Conservation (phyloP, 2,797 vertebrate species). For the Gymnoscopelus microlampas region DNA sequence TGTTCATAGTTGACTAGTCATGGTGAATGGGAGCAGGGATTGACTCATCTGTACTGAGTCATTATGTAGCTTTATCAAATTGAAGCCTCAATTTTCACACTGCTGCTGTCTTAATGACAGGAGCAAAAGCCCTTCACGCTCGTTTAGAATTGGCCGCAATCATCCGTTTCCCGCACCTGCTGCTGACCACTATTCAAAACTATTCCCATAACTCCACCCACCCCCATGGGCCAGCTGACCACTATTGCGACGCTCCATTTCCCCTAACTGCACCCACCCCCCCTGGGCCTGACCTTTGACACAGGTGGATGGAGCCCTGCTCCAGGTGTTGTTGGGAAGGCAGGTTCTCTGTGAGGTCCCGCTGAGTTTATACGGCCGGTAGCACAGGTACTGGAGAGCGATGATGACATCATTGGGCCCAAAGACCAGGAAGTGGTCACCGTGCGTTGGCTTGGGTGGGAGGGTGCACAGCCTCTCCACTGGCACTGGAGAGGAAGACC, state of each 20-base stretch:
- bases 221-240: neutral
- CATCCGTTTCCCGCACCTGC: conserved; percentile 6
- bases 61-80: neutral
- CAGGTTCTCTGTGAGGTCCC: conserved; percentile 90
- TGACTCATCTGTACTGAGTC: conserved; percentile 20
- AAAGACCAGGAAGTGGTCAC: conserved; percentile 90
- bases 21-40: neutral
- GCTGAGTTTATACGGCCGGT: conserved; percentile 89
- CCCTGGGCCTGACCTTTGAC: conserved; percentile 84
- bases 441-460: conserved; percentile 87
- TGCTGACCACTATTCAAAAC: neutral
- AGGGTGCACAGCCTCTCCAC: conserved; percentile 87
- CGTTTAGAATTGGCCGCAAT: neutral
- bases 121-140: neutral
- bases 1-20: conserved; percentile 4
- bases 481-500: conserved; percentile 77
- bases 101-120: neutral
- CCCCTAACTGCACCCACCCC: neutral
- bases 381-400: conserved; percentile 90
- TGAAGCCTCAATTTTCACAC: neutral
- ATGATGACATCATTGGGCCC: conserved; percentile 89
- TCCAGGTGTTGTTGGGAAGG: conserved; percentile 90
- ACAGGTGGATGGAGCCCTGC: conserved; percentile 89
- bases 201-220: neutral
- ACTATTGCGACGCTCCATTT: neutral